Evolutionary conservation across 2,888 invertebrate genomes (phyloP), one percentile per base, ranked within the genome.

Genomic region (Lepidocyrtinus sp.): DNA sequence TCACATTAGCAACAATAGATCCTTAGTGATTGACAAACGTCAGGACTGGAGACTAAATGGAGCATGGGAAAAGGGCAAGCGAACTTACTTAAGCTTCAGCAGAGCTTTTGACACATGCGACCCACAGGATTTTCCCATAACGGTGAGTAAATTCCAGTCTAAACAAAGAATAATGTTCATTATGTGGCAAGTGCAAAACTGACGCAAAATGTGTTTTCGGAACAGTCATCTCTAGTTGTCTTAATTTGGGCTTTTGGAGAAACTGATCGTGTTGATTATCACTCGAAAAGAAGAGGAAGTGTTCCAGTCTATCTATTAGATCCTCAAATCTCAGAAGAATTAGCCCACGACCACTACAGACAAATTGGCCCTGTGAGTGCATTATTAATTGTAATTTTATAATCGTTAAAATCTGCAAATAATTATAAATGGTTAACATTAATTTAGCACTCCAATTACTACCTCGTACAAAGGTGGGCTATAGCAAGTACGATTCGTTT

Each of bases 241-340:
- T 36, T 82, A 15, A 82, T 82, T 15, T 82, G 79, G 79, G 72
- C 82, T 0, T 79, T 61, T 46, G 79, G 82, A 3, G 67, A 67
- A 12, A 62, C 27, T 0, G 82, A 82, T 36, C 2, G 67, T 21
- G 26, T 82, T 5, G 27, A 68, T 9, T 82, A 82, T 22, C 82
- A 82, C 50, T 15, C 19, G 7, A 63, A 26, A 9, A 64, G 59
- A n/a, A 45, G 80, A 5, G 82, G 82, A 2, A 73, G 76, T 9
- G 45, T 19, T 36, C 59, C 76, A 0, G 62, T 80, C 0, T 75
- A 80, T 36, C 22, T 82, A 25, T 15, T 82, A 1, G 76, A 80
- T 70, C 74, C 79, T 9, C 24, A 21, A 15, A 72, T 77, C 24
- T 71, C 77, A 7, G 36, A 19, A 3, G 67, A 72, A 46, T 17